Conservation (phyloP, 2,113 vertebrate species). For the Irena cyanogastra region DNA sequence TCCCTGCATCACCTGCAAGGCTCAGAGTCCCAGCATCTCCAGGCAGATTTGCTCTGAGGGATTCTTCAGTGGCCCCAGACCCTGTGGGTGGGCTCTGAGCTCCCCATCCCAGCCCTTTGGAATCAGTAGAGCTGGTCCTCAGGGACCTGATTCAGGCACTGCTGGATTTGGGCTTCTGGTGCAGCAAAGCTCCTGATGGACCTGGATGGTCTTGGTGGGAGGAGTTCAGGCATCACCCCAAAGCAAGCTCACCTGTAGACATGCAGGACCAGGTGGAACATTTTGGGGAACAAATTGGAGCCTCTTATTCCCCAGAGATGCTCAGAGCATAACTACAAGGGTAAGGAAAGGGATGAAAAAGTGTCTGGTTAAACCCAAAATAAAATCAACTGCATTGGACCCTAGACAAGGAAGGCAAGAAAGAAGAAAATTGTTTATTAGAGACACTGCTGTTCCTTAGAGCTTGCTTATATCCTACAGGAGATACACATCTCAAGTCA, state of each 20-base stretch:
- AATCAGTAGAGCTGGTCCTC: no score
- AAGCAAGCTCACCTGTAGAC: not conserved
- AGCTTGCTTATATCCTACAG: not conserved
- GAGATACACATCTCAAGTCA: not conserved
- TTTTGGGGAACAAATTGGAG: not conserved
- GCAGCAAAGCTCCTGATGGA: not conserved
- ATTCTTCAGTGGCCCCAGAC: not conserved
- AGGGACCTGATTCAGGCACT: not conserved
- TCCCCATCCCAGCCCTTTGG: not conserved
- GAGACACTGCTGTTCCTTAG: not conserved
- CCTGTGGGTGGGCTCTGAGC: accelerated
- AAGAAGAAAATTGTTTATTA: accelerated
- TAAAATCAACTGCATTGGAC: not conserved
- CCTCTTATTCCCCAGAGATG: not conserved
- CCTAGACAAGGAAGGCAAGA: not conserved
- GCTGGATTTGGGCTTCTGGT: not conserved
- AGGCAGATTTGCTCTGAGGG: not conserved
- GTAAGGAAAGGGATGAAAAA: not conserved
- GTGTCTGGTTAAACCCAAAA: not conserved
- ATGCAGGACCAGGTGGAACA: not conserved
- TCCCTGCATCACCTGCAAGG: no score
- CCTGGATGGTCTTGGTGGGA: not conserved
- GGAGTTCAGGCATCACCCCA: not conserved
- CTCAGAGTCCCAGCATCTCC: no score
- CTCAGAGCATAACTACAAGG: not conserved